A percentile compares a stretch with the other conserved stretches of the same genome.
These are phyloP conservation scores for Scaptomyza flava DNA, from an alignment of 2,888 invertebrate genomes.

Conservation along the genomic window DNA sequence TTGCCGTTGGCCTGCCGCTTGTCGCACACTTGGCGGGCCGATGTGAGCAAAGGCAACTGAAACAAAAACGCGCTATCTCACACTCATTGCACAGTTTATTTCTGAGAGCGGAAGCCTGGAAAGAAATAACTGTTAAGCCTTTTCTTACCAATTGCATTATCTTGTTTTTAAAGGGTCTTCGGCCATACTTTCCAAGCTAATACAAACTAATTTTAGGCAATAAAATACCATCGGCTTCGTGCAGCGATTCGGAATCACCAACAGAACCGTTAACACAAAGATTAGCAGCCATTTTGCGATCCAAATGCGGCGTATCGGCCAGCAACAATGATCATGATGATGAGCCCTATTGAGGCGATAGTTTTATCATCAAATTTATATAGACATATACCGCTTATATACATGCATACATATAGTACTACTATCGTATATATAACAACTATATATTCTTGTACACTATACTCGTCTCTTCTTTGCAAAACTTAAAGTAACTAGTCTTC, in stretches of 20 bases:
- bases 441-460: slow-evolving; percentile 73
- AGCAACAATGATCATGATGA: slow-evolving; percentile 36
- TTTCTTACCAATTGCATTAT: too few relatives aligned
- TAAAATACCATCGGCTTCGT: slow-evolving; percentile 83
- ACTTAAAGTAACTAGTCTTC: slow-evolving; percentile 52
- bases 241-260: slow-evolving; percentile 84
- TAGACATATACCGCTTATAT: background rate
- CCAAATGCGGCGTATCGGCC: slow-evolving; percentile 82
- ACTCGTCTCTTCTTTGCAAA: slow-evolving; percentile 67
- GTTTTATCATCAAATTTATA: slow-evolving; percentile 22
- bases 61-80: too few relatives aligned
- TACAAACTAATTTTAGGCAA: slow-evolving; percentile 70
- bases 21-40: too few relatives aligned
- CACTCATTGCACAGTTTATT: too few relatives aligned
- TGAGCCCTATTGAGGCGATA: slow-evolving; percentile 50
- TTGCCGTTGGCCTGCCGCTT: too few relatives aligned
- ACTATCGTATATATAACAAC: slow-evolving; percentile 13
- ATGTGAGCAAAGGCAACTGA: too few relatives aligned
- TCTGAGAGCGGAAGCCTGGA: too few relatives aligned
- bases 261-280: slow-evolving; percentile 84
- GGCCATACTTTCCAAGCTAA: too few relatives aligned
- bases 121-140: too few relatives aligned
- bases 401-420: slow-evolving; percentile 25
- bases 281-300: slow-evolving; percentile 83
- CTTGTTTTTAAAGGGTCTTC: too few relatives aligned